Percentiles rank a stretch among this genome's conserved stretches.
Conservation (phyloP, 2,797 vertebrate species). For the Rhinatrema bivittatum region DNA sequence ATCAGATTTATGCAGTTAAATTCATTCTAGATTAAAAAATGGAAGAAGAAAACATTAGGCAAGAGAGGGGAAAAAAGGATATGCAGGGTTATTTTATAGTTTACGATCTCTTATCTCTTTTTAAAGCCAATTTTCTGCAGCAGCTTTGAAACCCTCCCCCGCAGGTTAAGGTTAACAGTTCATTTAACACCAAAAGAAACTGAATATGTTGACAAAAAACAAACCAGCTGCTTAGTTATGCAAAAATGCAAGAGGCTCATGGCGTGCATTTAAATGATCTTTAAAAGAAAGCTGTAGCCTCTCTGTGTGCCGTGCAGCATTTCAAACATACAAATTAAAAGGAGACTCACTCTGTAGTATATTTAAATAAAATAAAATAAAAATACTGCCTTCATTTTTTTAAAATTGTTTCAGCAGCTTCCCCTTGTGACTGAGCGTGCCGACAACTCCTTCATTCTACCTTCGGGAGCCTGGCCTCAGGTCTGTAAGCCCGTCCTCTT, state of each 20-base stretch:
- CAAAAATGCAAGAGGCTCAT: conserved; percentile 1
- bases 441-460: no score
- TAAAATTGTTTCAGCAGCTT: no score
- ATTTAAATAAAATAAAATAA: no score
- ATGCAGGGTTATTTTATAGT: background rate
- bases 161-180: conserved; percentile 25
- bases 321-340: no score
- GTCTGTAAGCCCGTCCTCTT: no score
- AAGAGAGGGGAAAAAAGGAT: background rate
- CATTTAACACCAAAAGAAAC: background rate
- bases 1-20: no score
- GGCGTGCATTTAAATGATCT: conserved; percentile 3
- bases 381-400: no score
- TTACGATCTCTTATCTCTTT: conserved; percentile 11
- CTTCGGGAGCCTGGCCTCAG: no score
- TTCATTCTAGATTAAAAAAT: conserved; percentile 7
- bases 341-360: no score
- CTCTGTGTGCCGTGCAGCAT: no score
- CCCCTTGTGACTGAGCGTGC: no score
- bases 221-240: background rate
- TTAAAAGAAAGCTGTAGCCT: no score
- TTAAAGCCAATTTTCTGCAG: conserved; percentile 9
- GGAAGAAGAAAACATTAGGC: conserved; percentile 21
- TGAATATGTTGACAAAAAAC: conserved; percentile 2
- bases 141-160: conserved; percentile 18